Base-by-base conservation (phyloP, 1,140 invertebrate genomes). In the Drosophila micromelanica region DNA sequence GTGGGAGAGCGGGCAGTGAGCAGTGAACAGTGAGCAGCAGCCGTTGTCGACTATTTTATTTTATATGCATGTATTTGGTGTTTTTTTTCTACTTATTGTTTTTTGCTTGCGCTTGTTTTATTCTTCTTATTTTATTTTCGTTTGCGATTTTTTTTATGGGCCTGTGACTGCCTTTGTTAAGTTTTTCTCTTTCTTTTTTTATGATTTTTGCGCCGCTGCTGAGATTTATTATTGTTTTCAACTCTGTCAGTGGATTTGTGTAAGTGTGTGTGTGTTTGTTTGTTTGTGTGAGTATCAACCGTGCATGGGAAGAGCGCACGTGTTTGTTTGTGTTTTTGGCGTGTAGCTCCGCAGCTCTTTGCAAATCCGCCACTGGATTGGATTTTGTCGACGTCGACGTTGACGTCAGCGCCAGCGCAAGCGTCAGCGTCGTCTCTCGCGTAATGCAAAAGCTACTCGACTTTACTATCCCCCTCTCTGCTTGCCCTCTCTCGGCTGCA, bases 201-300 rank as follows among this genome's bases (percentile, higher is more conserved):
- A 73, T 81, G 79, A 78, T 82, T 82, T 78, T 73, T 78, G 51
- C 64, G 61, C 57, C 55, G 64, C 64, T 74, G 75, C 74, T 52
- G 75, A 81, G 79, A 81, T 82, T 81, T 81, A 81, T 81, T 81
- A 82, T 82, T 81, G 79, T 81, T 82, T 81, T 81, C 60, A 69
- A 61, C 74, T 55, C 49, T 54, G 40, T 46, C 37, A 48, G 54
- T 64, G 20, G 11, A 3, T 45, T 17, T 38, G 52, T 57, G 40
- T 37, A 1, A 20, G 15, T 62, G 23, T n/a, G 3, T 64, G 20
- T n/a, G 5, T 45, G 23, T 38, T 0, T 30, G 15, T 62, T 15
- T n/a, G 3, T 48, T 35, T 43, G 32, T 54, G 43, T 35, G 27
- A 15, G 49, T 35, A 40, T 49, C 23, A 49, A 52, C n/a, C n/a